Evolutionary conservation across 2,888 invertebrate genomes (phyloP).

Genomic region (Harpagoxenus sublaevis): DNA sequence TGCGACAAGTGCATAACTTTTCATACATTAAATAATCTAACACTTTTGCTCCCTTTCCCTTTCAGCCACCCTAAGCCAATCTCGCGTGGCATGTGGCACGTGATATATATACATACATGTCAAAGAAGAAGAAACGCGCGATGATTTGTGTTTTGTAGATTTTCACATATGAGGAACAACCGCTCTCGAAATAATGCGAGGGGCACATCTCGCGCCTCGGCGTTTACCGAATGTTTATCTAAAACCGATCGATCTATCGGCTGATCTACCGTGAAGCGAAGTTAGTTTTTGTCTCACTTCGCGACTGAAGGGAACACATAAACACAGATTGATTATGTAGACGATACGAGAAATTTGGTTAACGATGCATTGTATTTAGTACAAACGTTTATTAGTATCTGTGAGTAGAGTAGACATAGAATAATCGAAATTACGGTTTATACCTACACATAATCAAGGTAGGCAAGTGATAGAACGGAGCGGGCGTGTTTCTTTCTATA

Average conservation of each 20-base stretch:
- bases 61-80: conserved; percentile 83
- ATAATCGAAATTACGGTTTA: conserved; percentile 42
- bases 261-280: conserved; percentile 51
- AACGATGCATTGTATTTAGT: conserved; percentile 18
- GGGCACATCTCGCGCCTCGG: conserved; percentile 1
- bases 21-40: conserved; percentile 34
- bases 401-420: conserved; percentile 19
- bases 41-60: conserved; percentile 62
- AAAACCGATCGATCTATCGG: conserved; percentile 41
- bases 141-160: conserved; percentile 80
- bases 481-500: not conserved
- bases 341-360: conserved; percentile 2
- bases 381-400: conserved; percentile 39
- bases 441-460: conserved; percentile 1
- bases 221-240: conserved; percentile 11
- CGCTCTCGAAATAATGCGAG: conserved; percentile 22
- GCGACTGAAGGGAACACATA: conserved; percentile 36
- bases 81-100: conserved; percentile 83
- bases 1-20: conserved; percentile 32
- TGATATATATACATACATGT: conserved; percentile 79
- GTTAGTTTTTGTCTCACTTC: conserved; percentile 50
- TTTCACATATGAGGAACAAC: conserved; percentile 43
- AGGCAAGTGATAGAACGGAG: conserved; percentile 29
- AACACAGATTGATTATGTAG: conserved; percentile 32
- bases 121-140: conserved; percentile 70